phyloP scores from a whole-genome alignment of 1,140 invertebrate genomes.

The Diuraphis noxia region DNA sequence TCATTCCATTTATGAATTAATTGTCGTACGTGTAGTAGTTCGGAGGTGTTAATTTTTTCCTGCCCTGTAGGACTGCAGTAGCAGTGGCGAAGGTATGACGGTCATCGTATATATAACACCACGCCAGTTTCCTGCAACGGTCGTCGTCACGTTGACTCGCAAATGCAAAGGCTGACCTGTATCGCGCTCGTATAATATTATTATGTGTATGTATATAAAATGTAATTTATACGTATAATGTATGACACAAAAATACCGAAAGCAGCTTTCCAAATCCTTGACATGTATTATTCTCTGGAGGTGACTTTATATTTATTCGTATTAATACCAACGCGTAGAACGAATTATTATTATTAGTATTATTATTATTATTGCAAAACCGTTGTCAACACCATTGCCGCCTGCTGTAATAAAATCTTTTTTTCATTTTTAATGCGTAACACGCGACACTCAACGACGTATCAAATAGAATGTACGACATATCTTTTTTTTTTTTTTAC shows the following conservation, averaged over 20 bases:
- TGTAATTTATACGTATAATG: not conserved
- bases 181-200: not conserved
- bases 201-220: not conserved
- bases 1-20: not conserved
- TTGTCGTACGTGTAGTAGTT: not conserved
- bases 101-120: not conserved
- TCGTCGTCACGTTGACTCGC: not conserved
- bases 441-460: not conserved
- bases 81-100: not conserved
- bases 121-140: not conserved
- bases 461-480: not conserved
- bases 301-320: slow-evolving; percentile 7
- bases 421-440: not conserved
- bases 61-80: not conserved
- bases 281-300: not conserved
- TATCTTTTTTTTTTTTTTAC: not conserved
- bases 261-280: not conserved
- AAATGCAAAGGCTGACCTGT: not conserved
- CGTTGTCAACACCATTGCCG: not conserved
- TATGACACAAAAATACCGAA: not conserved
- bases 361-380: not conserved
- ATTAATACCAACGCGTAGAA: not conserved
- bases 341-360: not conserved
- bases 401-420: not conserved
- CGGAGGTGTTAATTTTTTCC: not conserved